These are phyloP conservation scores for Galeruca laticollis DNA, from an alignment of 2,888 invertebrate species.

Conservation along the genomic window DNA sequence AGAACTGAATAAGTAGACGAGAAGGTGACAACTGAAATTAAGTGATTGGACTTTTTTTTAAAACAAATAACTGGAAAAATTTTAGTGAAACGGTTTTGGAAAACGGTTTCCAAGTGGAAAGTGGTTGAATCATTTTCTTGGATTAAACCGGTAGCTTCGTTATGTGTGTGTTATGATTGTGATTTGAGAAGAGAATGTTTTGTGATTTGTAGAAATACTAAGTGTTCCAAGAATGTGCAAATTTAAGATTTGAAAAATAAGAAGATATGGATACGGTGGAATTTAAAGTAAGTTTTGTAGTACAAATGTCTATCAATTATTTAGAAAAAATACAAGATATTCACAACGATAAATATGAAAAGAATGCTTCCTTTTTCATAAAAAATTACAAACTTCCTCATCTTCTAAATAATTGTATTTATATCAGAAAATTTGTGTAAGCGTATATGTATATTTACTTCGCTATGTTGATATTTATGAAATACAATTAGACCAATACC, in stretches of 20 bases:
- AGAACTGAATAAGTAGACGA: background rate
- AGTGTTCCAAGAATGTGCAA: constrained; percentile 13
- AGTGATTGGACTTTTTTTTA: constrained; percentile 20
- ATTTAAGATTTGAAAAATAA: constrained; percentile 2
- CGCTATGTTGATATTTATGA: too few species aligned
- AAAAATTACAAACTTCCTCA: too few species aligned
- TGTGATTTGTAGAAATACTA: background rate
- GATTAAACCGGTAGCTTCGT: background rate
- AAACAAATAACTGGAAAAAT: background rate
- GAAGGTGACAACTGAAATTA: background rate
- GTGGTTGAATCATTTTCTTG: background rate
- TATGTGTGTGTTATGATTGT: constrained; percentile 1
- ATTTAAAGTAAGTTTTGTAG: background rate
- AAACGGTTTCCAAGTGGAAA: background rate
- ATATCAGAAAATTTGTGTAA: too few species aligned
- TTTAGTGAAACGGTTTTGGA: background rate
- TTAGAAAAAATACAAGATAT: too few species aligned
- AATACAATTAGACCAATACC: too few species aligned
- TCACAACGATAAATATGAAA: too few species aligned
- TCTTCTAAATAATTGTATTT: too few species aligned
- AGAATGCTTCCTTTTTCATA: too few species aligned
- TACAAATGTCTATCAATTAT: background rate
- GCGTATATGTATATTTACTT: too few species aligned
- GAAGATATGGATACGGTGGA: background rate
- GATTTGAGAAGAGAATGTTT: background rate